Base-by-base conservation (phyloP, 2,888 invertebrate species). In the Acleris holmiana region DNA sequence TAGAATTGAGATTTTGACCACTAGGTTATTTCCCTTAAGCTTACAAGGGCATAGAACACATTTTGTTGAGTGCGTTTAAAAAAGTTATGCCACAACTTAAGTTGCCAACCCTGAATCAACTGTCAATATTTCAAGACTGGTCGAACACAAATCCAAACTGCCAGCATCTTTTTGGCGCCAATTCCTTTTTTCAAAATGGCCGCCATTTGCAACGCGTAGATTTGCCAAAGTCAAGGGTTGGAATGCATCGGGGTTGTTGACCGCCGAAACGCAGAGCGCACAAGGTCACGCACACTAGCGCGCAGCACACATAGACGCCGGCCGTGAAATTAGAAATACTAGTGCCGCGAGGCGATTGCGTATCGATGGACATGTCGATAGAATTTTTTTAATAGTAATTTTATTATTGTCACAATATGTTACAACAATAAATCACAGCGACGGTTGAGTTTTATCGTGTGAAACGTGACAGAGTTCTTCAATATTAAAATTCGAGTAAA, bases 281-380 rank as follows among this genome's bases (percentile, higher is more conserved):
- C 89, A 91, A 91, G 91, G 91, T 91, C 91, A 91, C 91, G 75
- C 91, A 89, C 90, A 90, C 90, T 77, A 73, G 74, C 78, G 69
- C 72, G 53, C 67, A 69, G 69, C 79, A 79, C 80, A 82, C 85
- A 85, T 82, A 86, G 80, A 82, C 79, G 74, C 64, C 84, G 90
- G 78, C 89, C 88, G 85, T 89, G 89, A 89, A 89, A 88, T 91
- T 91, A 91, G 91, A 91, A 88, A 88, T 86, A 85, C 70, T 88
- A 89, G 90, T 80, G 89, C 64, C 73, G 62, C 19, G 23, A 25
- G 50, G 67, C 56, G 68, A 68, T 67, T 18, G 48, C 58, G 41
- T 61, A 59, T 80, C 78, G 79, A 82, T 77, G 71, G n/a, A 18
- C 47, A 13, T 23, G n/a, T 66, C 55, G 63, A 68, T 64, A 54